Evolutionary conservation across 2,113 vertebrate species (phyloP), one percentile per base, ranked within the genome.

Genomic region (Porphyrio hochstetteri): DNA sequence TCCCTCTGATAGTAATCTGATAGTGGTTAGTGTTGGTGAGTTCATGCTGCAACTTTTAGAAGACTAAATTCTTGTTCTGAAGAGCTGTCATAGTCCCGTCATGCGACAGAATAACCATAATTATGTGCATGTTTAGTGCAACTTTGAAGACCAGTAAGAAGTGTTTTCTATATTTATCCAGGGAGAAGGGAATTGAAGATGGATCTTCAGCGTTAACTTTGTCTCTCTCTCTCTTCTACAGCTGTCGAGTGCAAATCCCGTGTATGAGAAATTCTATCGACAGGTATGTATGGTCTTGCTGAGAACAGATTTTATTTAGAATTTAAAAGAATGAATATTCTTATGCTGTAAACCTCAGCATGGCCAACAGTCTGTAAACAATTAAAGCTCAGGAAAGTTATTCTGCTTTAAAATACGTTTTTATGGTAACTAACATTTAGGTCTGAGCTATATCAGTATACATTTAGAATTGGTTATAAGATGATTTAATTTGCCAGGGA

Each of bases 241-340:
- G 99, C 98, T 99, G 85, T 99, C 99, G 56, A 99, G 98, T 99
- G 99, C 99, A 97, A 99, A 99, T 97, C 98, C 99, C 81, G 97
- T 99, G 91, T 99, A 99, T 97, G 99, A 99, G 97, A 99, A 99
- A 86, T 99, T 99, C 97, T 99, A 99, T 96, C 98, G 98, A 83
- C 99, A 99, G 99, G 99, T 99, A 98, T 96, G 98, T 82, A 33
- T 75, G 13, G 52, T 92, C 48, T 86, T 60, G 14, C 35, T 35
- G 57, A 78, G 35, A 38, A 29, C 18, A 69, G 23, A 21, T 19
- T 59, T 87, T 24, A 14, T 67, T 60, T 33, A 36, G 10, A 57
- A 10, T 74, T 81, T 65, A 24, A 60, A 80, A 70, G 19, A 46
- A 75, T 44, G 40, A 11, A 60, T 86, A 14, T 72, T 77, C 3